These are phyloP conservation scores for Drosophila pruinosa DNA, from an alignment of 1,140 invertebrate genomes.

Conservation along the genomic window DNA sequence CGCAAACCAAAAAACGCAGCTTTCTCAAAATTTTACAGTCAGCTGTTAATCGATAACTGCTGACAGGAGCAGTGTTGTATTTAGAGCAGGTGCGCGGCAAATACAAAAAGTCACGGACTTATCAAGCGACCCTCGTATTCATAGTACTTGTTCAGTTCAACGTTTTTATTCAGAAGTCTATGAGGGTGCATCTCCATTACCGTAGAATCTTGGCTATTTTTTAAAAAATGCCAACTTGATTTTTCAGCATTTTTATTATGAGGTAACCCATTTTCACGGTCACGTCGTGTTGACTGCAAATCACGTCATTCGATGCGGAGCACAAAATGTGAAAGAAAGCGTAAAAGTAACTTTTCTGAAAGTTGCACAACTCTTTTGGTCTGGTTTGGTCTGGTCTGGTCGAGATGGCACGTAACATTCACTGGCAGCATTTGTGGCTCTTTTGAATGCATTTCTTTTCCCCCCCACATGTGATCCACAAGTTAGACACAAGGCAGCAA, in stretches of 20 bases:
- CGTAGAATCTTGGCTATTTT: conserved; percentile 3
- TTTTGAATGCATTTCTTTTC: conserved; percentile 64
- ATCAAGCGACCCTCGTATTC: too few relatives aligned
- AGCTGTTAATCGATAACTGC: too few relatives aligned
- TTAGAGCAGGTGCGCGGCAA: too few relatives aligned
- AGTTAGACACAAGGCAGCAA: conserved; percentile 31
- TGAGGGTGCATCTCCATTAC: conserved; percentile 14
- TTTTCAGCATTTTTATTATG: conserved; percentile 20
- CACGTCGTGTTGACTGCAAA: conserved; percentile 68
- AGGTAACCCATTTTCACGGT: conserved; percentile 63
- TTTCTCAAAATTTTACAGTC: too few relatives aligned
- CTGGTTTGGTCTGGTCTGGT: conserved; percentile 14
- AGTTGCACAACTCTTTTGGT: conserved; percentile 57
- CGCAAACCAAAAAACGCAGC: too few relatives aligned
- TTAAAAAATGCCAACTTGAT: neutral
- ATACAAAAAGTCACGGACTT: too few relatives aligned
- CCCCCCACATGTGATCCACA: conserved; percentile 52
- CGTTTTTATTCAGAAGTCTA: neutral
- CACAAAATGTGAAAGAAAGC: conserved; percentile 25
- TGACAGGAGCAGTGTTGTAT: too few relatives aligned
- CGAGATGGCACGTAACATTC: conserved; percentile 54
- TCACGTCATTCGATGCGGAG: conserved; percentile 54
- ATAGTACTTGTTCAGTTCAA: neutral
- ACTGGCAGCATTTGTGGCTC: conserved; percentile 60
- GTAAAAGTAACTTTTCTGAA: conserved; percentile 5